Conservation (phyloP, 2,797 vertebrate species). For the Sebastiscus albofasciatus region DNA sequence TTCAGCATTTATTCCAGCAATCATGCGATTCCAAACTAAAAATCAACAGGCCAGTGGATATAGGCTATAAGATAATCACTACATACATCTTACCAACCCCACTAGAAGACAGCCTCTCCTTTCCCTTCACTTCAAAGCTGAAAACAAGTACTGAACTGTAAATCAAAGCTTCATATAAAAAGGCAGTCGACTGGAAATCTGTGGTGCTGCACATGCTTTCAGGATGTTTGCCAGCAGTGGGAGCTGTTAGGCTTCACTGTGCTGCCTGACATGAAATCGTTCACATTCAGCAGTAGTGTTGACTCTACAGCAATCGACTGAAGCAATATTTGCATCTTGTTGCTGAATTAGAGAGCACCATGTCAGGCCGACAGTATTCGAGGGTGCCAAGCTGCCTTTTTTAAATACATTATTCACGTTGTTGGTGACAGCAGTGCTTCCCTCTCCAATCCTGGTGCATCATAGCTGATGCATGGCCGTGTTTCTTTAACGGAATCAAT, state of each 20-base stretch:
- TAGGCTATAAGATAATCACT: background rate
- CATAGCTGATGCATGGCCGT: background rate
- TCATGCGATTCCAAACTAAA: background rate
- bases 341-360: slow-evolving; percentile 36
- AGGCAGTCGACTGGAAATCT: background rate
- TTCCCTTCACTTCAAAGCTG: background rate
- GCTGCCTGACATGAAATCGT: background rate
- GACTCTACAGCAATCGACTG: slow-evolving; percentile 43
- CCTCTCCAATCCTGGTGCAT: background rate
- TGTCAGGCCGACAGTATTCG: background rate
- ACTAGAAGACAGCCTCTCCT: background rate
- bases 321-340: slow-evolving; percentile 50
- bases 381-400: background rate
- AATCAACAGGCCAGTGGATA: background rate
- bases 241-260: slow-evolving; percentile 58
- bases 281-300: slow-evolving; percentile 44
- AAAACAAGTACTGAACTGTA: background rate
- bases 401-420: slow-evolving; percentile 26
- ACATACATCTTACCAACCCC: background rate
- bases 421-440: background rate
- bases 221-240: slow-evolving; percentile 70
- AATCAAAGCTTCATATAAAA: background rate
- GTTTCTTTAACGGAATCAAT: slow-evolving; percentile 28
- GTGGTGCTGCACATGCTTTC: background rate
- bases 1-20: background rate